These are phyloP conservation scores for Ormyrus labotus DNA, from an alignment of 2,888 invertebrate genomes.

Conservation along the genomic window DNA sequence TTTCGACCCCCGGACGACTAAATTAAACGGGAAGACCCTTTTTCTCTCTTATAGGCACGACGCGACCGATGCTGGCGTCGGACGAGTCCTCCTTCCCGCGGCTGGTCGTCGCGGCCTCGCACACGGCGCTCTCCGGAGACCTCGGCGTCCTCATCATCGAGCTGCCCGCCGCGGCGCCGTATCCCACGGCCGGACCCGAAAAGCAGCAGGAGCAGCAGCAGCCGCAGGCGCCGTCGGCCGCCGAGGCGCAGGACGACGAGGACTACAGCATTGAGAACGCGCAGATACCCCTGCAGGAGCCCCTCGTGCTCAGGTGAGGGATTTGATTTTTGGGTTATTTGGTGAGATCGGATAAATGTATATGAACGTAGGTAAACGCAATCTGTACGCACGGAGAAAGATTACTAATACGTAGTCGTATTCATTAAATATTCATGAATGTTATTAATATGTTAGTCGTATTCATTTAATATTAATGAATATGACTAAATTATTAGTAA, in stretches of 20 bases:
- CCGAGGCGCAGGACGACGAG: slow-evolving; percentile 61
- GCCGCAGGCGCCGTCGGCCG: too few relatives aligned
- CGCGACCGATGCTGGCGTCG: slow-evolving; percentile 62
- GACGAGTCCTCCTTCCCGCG: slow-evolving; percentile 68
- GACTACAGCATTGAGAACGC: slow-evolving; percentile 47
- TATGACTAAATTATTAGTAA: too few relatives aligned
- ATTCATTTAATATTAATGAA: too few relatives aligned
- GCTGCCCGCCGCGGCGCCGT: slow-evolving; percentile 63
- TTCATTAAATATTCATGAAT: too few relatives aligned
- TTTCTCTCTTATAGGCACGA: slow-evolving; percentile 60
- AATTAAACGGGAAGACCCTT: neutral
- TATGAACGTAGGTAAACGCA: too few relatives aligned
- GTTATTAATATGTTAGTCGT: too few relatives aligned
- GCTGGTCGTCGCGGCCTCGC: slow-evolving; percentile 84
- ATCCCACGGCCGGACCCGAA: slow-evolving; percentile 70
- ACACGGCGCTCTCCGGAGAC: slow-evolving; percentile 88
- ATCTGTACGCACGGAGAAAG: too few relatives aligned
- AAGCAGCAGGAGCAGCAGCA: too few relatives aligned
- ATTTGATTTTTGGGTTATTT: too few relatives aligned
- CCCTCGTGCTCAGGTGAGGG: slow-evolving; percentile 64
- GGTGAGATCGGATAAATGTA: too few relatives aligned
- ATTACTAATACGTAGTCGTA: too few relatives aligned
- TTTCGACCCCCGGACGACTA: too few relatives aligned
- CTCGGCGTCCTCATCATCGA: slow-evolving; percentile 83
- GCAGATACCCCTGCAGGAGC: slow-evolving; percentile 53